Conservation (phyloP, 1,140 invertebrate species). For the Nylanderia fulva region DNA sequence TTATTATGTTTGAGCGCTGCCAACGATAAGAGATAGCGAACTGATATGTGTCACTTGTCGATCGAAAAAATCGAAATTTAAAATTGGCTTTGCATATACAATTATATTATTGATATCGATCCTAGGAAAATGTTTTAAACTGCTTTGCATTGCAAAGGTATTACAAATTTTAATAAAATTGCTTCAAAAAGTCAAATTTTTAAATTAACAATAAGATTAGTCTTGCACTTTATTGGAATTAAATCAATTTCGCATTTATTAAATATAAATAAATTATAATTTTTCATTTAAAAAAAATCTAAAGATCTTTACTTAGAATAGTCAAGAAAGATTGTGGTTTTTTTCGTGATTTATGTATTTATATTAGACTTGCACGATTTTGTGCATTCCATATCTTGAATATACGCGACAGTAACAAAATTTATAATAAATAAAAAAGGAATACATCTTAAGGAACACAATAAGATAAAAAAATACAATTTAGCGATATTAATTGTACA, state of each 20-base stretch:
- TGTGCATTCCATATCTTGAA: slow-evolving; percentile 26
- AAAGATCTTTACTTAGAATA: too few species aligned
- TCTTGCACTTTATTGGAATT: slow-evolving; percentile 10
- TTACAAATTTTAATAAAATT: background rate
- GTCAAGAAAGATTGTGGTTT: background rate
- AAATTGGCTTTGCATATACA: slow-evolving; percentile 24
- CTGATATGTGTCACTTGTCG: slow-evolving; percentile 42
- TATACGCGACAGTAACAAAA: slow-evolving; percentile 25
- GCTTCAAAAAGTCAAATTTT: background rate
- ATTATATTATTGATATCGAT: background rate
- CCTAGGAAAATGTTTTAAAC: background rate
- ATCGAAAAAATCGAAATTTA: slow-evolving; percentile 36
- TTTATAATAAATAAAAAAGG: slow-evolving; percentile 36
- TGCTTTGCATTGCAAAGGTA: background rate
- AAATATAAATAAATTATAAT: slow-evolving; percentile 11
- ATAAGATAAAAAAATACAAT: slow-evolving; percentile 32
- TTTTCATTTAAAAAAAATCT: background rate
- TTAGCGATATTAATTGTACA: background rate
- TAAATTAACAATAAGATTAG: background rate
- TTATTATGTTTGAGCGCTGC: slow-evolving; percentile 68
- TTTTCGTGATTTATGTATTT: slow-evolving; percentile 28
- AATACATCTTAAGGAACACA: background rate
- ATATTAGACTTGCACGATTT: slow-evolving; percentile 4
- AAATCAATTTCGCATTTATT: background rate
- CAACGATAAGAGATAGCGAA: slow-evolving; percentile 19